Percentiles rank a stretch among this genome's conserved stretches.
These are phyloP conservation scores for Drosophila ficusphila DNA, from an alignment of 1,140 invertebrate species.

Conservation along the genomic window DNA sequence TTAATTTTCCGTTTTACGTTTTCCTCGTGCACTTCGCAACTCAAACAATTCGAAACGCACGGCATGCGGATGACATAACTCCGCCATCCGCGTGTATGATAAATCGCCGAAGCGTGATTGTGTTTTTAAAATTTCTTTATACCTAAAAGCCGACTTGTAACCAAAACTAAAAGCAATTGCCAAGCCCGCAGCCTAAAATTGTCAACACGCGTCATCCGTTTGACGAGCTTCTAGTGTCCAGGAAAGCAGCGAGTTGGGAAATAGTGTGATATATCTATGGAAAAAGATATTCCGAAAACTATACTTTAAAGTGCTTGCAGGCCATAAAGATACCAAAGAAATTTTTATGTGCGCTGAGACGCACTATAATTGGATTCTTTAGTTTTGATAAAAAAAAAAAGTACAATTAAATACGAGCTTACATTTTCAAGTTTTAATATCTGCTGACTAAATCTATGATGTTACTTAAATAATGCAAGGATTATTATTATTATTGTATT, in stretches of 20 bases:
- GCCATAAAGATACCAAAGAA: no score
- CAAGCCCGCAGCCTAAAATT: constrained; percentile 10
- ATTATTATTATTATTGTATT: no score
- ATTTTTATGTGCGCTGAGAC: no score
- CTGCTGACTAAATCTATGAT: no score
- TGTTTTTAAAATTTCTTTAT: constrained; percentile 45
- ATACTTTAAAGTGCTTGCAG: no score
- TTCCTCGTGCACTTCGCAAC: constrained; percentile 10
- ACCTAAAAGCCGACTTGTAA: not conserved
- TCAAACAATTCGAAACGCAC: constrained; percentile 21
- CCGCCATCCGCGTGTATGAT: constrained; percentile 33
- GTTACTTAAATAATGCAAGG: no score
- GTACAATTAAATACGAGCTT: no score
- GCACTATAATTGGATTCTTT: no score
- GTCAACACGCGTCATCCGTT: constrained; percentile 18
- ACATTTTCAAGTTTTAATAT: no score
- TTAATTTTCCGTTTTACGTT: constrained; percentile 38
- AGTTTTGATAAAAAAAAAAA: no score
- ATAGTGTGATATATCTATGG: constrained; percentile 8
- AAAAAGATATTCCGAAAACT: constrained; percentile 5
- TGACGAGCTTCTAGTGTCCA: constrained; percentile 2
- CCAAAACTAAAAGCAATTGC: constrained; percentile 2
- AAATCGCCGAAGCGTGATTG: constrained; percentile 71
- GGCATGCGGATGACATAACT: constrained; percentile 66
- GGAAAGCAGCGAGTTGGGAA: constrained; percentile 18